These are phyloP conservation scores for Ophonus ardosiacus DNA, from an alignment of 2,888 invertebrate species.

Conservation along the genomic window DNA sequence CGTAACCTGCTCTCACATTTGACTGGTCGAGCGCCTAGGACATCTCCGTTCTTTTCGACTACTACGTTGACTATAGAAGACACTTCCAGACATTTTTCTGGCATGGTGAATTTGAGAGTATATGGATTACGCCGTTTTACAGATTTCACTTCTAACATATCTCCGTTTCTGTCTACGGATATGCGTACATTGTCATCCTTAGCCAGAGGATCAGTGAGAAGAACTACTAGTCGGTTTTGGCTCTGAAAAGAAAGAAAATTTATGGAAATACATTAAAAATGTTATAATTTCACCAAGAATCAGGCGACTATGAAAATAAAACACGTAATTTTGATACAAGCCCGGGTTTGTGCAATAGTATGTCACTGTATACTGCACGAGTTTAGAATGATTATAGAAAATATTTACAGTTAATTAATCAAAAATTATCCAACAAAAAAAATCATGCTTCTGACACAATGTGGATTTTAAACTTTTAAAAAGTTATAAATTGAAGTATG, in stretches of 20 bases:
- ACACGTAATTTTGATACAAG: too few relatives aligned
- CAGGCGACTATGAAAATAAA: too few relatives aligned
- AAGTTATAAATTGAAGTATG: too few relatives aligned
- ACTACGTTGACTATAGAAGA: slow-evolving; percentile 90
- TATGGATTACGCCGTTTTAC: slow-evolving; percentile 91
- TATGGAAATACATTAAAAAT: not conserved
- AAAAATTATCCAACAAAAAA: too few relatives aligned
- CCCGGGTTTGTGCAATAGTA: too few relatives aligned
- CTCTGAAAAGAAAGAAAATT: slow-evolving; percentile 78
- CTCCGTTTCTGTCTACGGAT: slow-evolving; percentile 89
- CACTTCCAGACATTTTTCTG: slow-evolving; percentile 88
- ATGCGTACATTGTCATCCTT: slow-evolving; percentile 88
- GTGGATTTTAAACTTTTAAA: too few relatives aligned
- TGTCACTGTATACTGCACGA: too few relatives aligned
- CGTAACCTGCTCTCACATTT: slow-evolving; percentile 92
- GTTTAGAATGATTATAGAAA: too few relatives aligned
- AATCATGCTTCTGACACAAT: too few relatives aligned
- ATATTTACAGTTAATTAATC: too few relatives aligned
- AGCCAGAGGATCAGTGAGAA: slow-evolving; percentile 87
- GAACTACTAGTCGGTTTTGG: slow-evolving; percentile 88
- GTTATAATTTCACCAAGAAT: too few relatives aligned
- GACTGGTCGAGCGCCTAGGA: slow-evolving; percentile 89
- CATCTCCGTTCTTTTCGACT: slow-evolving; percentile 88
- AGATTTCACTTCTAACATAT: slow-evolving; percentile 84
- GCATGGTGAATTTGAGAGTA: slow-evolving; percentile 89